Evolutionary conservation across 1,140 invertebrate species (phyloP), one percentile per base, ranked within the genome.

Genomic region (Aphidius gifuensis): DNA sequence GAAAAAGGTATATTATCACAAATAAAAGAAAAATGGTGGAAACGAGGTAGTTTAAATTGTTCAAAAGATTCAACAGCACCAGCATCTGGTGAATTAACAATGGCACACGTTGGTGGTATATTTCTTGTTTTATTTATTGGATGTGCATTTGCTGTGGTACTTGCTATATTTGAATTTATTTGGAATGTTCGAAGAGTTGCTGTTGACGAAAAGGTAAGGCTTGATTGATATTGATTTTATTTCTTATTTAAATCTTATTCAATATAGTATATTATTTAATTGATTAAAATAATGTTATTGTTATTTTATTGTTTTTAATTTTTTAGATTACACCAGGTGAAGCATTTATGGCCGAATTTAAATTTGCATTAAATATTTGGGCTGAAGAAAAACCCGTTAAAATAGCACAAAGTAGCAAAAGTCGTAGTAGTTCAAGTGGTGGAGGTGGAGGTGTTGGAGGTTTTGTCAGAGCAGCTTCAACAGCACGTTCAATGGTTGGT

Each of bases 1-100:
- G 94, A 96, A 78, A 86, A 85, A 62, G 93, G 92, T 4, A 85
- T 83, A 61, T 75, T 97, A 5, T 82, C 86, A 50, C 83, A 87
- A 48, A 75, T 96, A n/a, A 95, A 95, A 75, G 85, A 86, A 32
- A 91, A 89, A 73, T 96, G 93, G 93, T 96, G 93, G 93, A 83
- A 83, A 23, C 70, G 79, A 6, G 78, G 75, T 5, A 74, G 82
- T 43, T 59, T 59, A n/a, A 48, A 64, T 6, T 78, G 75, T 56
- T 38, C 9, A 6, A 64, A 62, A 5, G 56, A 60, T 21, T 61
- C 70, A 6, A 1, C 38, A 0, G 48, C 64, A 60, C n/a, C 49
- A 1, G 69, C 62, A 44, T 70, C 72, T 2, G 71, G 69, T 39
- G 88, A 90, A 71, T 74, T 92, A 53, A 88, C 87, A 16, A 83